Conservation (phyloP, 2,113 vertebrate species). For the Astatotilapia flaviijosephi region DNA sequence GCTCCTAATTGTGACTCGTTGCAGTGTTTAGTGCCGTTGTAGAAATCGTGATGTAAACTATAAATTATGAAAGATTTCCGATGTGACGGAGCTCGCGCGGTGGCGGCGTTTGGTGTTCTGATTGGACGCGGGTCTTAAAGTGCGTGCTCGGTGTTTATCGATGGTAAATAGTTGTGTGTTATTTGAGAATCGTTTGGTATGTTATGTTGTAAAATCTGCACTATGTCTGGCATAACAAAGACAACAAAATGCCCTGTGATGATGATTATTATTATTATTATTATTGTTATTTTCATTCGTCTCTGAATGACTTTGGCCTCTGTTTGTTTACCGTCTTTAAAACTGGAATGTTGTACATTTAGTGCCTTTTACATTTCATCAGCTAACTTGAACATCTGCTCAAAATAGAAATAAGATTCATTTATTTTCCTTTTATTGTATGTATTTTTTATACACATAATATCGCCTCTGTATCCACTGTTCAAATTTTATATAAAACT, state of each 20-base stretch:
- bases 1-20: slow-evolving; percentile 17
- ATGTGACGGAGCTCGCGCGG: neutral
- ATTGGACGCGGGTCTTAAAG: slow-evolving; percentile 28
- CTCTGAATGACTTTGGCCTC: slow-evolving; percentile 42
- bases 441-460: slow-evolving; percentile 72
- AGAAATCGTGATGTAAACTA: slow-evolving; percentile 55
- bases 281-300: slow-evolving; percentile 10
- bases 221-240: slow-evolving; percentile 56
- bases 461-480: slow-evolving; percentile 65
- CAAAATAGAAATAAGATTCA: slow-evolving; percentile 56
- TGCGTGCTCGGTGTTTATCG: slow-evolving; percentile 16
- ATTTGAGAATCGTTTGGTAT: slow-evolving; percentile 49
- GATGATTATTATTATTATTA: neutral
- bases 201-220: slow-evolving; percentile 63
- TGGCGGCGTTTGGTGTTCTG: neutral
- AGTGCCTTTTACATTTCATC: slow-evolving; percentile 77
- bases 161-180: slow-evolving; percentile 55
- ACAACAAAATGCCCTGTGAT: slow-evolving; percentile 52
- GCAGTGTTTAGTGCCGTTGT: slow-evolving; percentile 51
- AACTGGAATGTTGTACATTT: slow-evolving; percentile 77
- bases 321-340: slow-evolving; percentile 55
- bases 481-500: slow-evolving; percentile 72
- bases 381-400: slow-evolving; percentile 69
- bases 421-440: slow-evolving; percentile 69
- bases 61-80: slow-evolving; percentile 44